These are phyloP conservation scores for Antechinus stuartii DNA, from an alignment of 2,113 vertebrate genomes.

Conservation along the genomic window DNA sequence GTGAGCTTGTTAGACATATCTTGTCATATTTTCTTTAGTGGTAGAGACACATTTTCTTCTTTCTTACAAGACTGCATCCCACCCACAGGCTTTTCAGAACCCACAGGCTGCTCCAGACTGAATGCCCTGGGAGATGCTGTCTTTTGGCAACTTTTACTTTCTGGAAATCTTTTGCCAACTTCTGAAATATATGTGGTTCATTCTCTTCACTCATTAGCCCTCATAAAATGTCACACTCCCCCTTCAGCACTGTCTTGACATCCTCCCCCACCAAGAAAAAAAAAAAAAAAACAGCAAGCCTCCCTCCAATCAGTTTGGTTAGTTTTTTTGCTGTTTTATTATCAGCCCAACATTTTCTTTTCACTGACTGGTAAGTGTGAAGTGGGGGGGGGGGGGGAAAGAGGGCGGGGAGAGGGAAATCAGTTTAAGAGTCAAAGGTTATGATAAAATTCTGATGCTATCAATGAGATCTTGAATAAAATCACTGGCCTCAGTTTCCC, in stretches of 20 bases:
- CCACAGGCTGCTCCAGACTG: constrained; percentile 20
- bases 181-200: constrained; percentile 5
- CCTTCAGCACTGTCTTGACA: not conserved
- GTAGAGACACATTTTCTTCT: not conserved
- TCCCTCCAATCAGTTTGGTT: not conserved
- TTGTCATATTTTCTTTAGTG: constrained; percentile 42
- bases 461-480: not conserved
- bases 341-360: not conserved
- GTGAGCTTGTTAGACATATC: not conserved
- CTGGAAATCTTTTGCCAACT: constrained; percentile 62
- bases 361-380: not conserved
- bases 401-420: not conserved
- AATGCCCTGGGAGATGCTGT: constrained; percentile 29
- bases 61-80: not conserved
- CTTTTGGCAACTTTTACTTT: constrained; percentile 57
- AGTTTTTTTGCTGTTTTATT: not conserved
- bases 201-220: constrained; percentile 14
- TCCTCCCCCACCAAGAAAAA: not conserved
- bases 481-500: not conserved
- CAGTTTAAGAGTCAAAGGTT: not conserved
- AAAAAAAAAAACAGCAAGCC: not conserved
- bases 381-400: not conserved
- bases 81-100: constrained; percentile 43
- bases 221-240: constrained; percentile 1
- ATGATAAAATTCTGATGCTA: not conserved